Evolutionary conservation across 2,113 vertebrate genomes (phyloP).

Genomic region (Oxyura jamaicensis): DNA sequence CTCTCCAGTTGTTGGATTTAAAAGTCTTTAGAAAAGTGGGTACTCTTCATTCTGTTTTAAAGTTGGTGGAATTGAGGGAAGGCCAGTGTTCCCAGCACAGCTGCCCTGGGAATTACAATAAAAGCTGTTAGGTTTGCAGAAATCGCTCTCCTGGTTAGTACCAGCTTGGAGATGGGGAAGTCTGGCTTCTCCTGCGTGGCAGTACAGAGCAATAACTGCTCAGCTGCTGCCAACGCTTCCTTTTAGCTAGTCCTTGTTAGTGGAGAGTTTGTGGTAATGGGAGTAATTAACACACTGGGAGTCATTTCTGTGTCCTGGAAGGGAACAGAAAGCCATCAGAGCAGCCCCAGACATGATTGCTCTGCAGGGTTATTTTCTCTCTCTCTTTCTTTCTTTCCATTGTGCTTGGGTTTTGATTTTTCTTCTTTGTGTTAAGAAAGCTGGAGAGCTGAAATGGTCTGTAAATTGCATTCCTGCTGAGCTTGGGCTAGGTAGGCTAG

Average conservation of each 20-base stretch:
- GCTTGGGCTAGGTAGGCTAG: conserved; percentile 69
- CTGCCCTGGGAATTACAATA: conserved; percentile 39
- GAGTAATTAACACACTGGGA: conserved; percentile 82
- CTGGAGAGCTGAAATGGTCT: conserved; percentile 77
- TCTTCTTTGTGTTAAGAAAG: conserved; percentile 78
- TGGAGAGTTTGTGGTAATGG: conserved; percentile 80
- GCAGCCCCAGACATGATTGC: conserved; percentile 79
- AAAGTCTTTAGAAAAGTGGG: conserved; percentile 12
- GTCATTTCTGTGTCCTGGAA: conserved; percentile 78
- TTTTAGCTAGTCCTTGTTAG: conserved; percentile 73
- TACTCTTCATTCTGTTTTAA: conserved; percentile 24
- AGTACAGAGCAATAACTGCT: conserved; percentile 50
- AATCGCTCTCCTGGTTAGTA: conserved; percentile 6
- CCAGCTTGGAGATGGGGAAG: background rate
- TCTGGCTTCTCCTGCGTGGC: conserved; percentile 25
- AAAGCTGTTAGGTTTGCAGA: conserved; percentile 32
- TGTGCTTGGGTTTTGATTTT: conserved; percentile 78
- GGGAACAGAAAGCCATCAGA: conserved; percentile 76
- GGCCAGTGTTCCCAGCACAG: conserved; percentile 12
- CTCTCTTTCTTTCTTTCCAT: conserved; percentile 68
- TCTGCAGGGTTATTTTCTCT: conserved; percentile 78
- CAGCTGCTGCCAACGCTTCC: conserved; percentile 56
- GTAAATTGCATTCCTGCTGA: conserved; percentile 80
- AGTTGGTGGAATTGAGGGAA: background rate
- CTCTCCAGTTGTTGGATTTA: conserved; percentile 7